These are phyloP conservation scores for Enteromius trimaculatus DNA, from an alignment of 2,797 vertebrate genomes.

Conservation along the genomic window DNA sequence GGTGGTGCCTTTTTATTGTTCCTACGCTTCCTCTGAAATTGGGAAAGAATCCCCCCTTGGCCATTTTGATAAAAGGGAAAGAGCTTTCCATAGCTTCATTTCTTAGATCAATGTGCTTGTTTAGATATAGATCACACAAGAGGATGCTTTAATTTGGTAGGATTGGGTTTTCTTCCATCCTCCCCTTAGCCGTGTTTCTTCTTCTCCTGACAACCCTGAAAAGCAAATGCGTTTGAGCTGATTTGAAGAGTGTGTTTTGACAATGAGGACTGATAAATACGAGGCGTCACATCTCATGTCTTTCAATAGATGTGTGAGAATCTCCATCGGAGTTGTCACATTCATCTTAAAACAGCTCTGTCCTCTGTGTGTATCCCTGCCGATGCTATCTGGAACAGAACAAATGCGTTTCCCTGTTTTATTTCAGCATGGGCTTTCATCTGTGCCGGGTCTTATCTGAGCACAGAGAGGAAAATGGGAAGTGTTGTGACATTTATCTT, in stretches of 20 bases:
- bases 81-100: conserved; percentile 15
- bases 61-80: conserved; percentile 7
- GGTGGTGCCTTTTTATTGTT: conserved; percentile 45
- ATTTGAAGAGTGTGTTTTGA: conserved; percentile 36
- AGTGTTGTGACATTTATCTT: conserved; percentile 74
- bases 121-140: conserved; percentile 38
- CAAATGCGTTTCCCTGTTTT: conserved; percentile 70
- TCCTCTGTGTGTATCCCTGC: conserved; percentile 64
- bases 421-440: conserved; percentile 76
- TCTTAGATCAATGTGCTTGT: conserved; percentile 40
- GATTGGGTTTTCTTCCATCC: conserved; percentile 21
- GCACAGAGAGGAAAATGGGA: conserved; percentile 58
- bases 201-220: neutral
- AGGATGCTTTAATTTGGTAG: neutral
- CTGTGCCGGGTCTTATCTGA: conserved; percentile 72
- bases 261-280: conserved; percentile 36
- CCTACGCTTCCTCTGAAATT: conserved; percentile 39
- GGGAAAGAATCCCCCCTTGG: conserved; percentile 20
- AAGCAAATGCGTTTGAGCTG: conserved; percentile 7
- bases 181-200: neutral
- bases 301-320: conserved; percentile 57
- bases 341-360: conserved; percentile 62
- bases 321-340: conserved; percentile 56
- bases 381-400: conserved; percentile 75
- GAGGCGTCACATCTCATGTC: conserved; percentile 42